Evolutionary conservation across 1,140 invertebrate genomes (phyloP).

Genomic region (Ceratina japonica): DNA sequence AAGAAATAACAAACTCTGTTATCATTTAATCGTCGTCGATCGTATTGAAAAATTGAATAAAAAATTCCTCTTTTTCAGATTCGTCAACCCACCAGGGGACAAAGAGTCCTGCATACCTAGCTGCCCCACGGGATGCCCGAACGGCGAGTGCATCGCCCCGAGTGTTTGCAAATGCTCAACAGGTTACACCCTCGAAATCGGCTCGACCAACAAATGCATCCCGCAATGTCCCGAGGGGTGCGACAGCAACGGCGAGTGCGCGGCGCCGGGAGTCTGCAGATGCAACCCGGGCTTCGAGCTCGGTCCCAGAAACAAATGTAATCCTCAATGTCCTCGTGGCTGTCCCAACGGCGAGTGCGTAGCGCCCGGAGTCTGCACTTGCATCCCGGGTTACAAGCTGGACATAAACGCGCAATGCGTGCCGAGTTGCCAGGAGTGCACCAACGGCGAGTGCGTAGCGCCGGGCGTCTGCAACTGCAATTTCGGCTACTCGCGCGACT

Average conservation of each 20-base stretch:
- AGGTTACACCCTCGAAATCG: conserved; percentile 52
- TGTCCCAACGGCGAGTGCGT: conserved; percentile 35
- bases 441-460: conserved; percentile 35
- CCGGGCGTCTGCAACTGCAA: conserved; percentile 39
- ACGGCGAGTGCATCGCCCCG: conserved; percentile 67
- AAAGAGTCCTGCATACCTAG: conserved; percentile 64
- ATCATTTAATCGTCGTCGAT: background rate
- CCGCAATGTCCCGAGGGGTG: conserved; percentile 27
- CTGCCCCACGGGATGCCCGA: conserved; percentile 63
- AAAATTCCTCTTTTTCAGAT: conserved; percentile 58
- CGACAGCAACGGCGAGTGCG: conserved; percentile 23
- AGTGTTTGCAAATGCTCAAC: conserved; percentile 66
- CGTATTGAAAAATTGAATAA: background rate
- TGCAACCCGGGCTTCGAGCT: conserved; percentile 34
- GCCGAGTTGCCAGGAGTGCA: conserved; percentile 27
- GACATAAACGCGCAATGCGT: conserved; percentile 19
- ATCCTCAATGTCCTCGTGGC: conserved; percentile 24
- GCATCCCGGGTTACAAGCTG: conserved; percentile 26
- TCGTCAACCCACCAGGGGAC: conserved; percentile 64
- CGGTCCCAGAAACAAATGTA: conserved; percentile 9
- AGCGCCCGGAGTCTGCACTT: conserved; percentile 30
- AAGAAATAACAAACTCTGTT: too few relatives aligned
- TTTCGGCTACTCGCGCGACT: conserved; percentile 25
- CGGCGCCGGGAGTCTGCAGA: conserved; percentile 8
- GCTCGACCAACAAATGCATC: conserved; percentile 39